Base-by-base conservation (phyloP, 1,140 invertebrate genomes). In the Leptonema lineaticorne region DNA sequence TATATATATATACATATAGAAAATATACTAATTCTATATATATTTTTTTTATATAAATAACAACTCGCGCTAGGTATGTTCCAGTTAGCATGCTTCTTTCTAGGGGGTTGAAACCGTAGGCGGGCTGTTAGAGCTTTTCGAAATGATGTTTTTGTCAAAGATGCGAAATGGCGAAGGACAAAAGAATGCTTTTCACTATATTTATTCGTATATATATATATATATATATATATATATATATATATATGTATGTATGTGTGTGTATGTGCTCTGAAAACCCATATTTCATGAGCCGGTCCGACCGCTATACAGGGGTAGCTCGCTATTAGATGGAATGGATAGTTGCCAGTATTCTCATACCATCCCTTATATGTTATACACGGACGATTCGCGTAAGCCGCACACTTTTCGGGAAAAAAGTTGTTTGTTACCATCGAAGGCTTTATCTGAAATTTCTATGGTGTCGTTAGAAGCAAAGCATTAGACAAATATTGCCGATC, bases 81-180 rank as follows among this genome's bases (percentile, higher is more conserved):
- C n/a, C n/a, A n/a, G n/a, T n/a, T n/a, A n/a, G n/a, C n/a, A n/a
- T n/a, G n/a, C n/a, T n/a, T n/a, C n/a, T n/a, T n/a, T n/a, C n/a
- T n/a, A n/a, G n/a, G n/a, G n/a, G n/a, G n/a, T n/a, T n/a, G n/a
- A n/a, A n/a, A n/a, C n/a, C n/a, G n/a, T n/a, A n/a, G n/a, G n/a
- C n/a, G n/a, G n/a, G n/a, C n/a, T n/a, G n/a, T n/a, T n/a, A n/a
- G n/a, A n/a, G n/a, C n/a, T 45, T 45, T 16, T 14, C 50, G 24
- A 53, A 69, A 72, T 72, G 63, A 72, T 72, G 70, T 72, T 72
- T 72, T 72, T 72, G 70, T 72, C 70, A 72, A 72, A 72, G 67
- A 72, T 60, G 58, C 67, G 63, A 72, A 72, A 72, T 72, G 69
- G 68, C 68, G 20, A 67, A 66, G 58, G 70, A 69, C 70, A 72